phyloP scores from a whole-genome alignment of 2,113 vertebrate genomes.

The Nannospalax galili region DNA sequence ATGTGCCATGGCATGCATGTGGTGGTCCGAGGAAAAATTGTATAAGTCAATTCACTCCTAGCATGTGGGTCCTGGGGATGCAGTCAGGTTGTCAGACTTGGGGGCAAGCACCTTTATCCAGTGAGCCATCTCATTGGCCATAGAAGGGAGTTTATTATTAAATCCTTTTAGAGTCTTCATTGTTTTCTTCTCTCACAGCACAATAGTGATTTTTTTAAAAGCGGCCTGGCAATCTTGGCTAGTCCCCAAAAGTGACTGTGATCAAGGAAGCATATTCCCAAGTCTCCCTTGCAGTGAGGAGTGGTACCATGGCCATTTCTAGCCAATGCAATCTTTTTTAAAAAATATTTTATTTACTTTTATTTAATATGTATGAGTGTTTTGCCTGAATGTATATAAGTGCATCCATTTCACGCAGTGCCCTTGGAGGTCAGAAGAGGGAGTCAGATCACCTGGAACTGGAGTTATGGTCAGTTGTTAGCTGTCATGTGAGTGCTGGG shows the following conservation, averaged over 20 bases:
- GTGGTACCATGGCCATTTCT: neutral
- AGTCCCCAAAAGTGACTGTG: neutral
- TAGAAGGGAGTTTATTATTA: neutral
- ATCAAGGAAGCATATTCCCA: slow-evolving; percentile 2
- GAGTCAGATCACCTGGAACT: too few relatives aligned
- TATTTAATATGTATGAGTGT: too few relatives aligned
- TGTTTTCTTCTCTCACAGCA: slow-evolving; percentile 16
- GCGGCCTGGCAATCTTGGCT: neutral
- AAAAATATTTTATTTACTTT: too few relatives aligned
- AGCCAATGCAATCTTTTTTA: neutral
- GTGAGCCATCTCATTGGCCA: neutral
- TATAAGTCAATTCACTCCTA: neutral
- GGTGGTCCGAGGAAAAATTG: neutral
- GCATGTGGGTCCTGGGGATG: too few relatives aligned
- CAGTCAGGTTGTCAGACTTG: neutral
- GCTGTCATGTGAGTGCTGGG: too few relatives aligned
- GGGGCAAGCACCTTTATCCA: neutral
- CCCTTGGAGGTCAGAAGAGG: too few relatives aligned
- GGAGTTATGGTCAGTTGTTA: too few relatives aligned
- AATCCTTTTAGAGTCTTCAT: neutral
- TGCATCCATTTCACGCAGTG: too few relatives aligned
- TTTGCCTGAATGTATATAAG: too few relatives aligned
- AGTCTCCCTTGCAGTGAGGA: neutral
- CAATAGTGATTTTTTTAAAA: neutral
- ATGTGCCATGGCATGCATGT: neutral